These are phyloP conservation scores for Linurgus olivaceus DNA, from an alignment of 2,797 vertebrate genomes.

Conservation along the genomic window DNA sequence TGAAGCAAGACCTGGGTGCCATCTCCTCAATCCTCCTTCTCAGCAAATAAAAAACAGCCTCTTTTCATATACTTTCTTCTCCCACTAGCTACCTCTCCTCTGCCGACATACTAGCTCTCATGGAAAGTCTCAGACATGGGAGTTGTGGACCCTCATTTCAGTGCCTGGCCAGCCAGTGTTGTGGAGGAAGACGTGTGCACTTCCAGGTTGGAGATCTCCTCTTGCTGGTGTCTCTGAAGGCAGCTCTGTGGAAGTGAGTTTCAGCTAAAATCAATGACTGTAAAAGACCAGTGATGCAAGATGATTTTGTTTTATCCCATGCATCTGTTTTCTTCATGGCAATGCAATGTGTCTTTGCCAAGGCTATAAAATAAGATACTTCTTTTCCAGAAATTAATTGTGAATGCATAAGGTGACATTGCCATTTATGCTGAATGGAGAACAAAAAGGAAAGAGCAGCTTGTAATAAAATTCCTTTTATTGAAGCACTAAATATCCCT, in stretches of 20 bases:
- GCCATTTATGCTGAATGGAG: background rate
- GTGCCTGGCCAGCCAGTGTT: background rate
- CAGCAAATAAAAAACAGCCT: background rate
- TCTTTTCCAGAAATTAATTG: background rate
- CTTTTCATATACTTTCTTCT: background rate
- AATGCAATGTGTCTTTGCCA: background rate
- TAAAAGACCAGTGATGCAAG: background rate
- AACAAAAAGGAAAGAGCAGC: background rate
- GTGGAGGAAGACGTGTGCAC: background rate
- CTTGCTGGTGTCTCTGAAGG: background rate
- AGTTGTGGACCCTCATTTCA: background rate
- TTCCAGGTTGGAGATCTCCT: background rate
- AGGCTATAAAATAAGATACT: background rate
- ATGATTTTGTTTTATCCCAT: background rate
- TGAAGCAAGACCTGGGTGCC: background rate
- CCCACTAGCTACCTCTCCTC: background rate
- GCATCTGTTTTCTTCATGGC: background rate
- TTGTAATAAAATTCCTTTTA: conserved; percentile 11
- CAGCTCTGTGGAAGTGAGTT: background rate
- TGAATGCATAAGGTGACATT: background rate
- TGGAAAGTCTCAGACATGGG: background rate
- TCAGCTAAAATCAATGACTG: background rate
- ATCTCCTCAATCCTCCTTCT: background rate
- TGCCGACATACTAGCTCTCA: background rate
- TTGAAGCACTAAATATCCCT: background rate